Conservation (phyloP, 2,888 invertebrate genomes). For the Limnephilus marmoratus region DNA sequence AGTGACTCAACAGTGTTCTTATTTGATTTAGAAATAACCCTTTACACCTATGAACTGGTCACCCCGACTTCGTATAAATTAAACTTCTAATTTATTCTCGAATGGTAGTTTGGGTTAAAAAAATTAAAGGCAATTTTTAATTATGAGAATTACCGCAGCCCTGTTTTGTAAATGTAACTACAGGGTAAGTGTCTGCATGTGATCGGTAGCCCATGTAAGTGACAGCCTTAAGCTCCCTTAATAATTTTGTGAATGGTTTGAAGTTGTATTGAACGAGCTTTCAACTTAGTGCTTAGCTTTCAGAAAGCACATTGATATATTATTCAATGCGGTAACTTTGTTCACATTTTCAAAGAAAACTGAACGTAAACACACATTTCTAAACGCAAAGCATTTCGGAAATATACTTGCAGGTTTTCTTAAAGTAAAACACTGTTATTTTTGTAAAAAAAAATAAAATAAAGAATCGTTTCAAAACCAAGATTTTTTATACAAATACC, state of each 20-base stretch:
- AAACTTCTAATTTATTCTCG: too few species aligned
- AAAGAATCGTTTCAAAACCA: neutral
- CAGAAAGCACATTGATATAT: slow-evolving; percentile 23
- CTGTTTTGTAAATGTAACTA: neutral
- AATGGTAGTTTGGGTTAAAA: neutral
- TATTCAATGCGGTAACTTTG: slow-evolving; percentile 19
- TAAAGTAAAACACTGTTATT: neutral
- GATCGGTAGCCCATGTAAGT: slow-evolving; percentile 18
- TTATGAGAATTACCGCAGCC: neutral
- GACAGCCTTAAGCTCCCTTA: slow-evolving; percentile 38
- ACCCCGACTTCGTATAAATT: too few species aligned
- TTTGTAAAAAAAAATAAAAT: neutral
- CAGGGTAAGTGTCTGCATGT: neutral
- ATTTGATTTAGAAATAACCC: too few species aligned
- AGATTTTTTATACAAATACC: neutral
- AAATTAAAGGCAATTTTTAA: neutral
- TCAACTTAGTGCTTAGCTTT: slow-evolving; percentile 39
- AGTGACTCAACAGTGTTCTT: too few species aligned
- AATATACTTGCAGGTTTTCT: neutral
- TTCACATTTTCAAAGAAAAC: slow-evolving; percentile 8
- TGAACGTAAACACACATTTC: neutral
- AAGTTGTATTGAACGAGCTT: slow-evolving; percentile 36
- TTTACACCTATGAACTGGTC: too few species aligned
- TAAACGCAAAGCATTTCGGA: neutral
- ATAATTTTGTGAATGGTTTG: slow-evolving; percentile 39